Evolutionary conservation across 2,113 vertebrate genomes (phyloP), one percentile per base, ranked within the genome.

Genomic region (Siniperca chuatsi): DNA sequence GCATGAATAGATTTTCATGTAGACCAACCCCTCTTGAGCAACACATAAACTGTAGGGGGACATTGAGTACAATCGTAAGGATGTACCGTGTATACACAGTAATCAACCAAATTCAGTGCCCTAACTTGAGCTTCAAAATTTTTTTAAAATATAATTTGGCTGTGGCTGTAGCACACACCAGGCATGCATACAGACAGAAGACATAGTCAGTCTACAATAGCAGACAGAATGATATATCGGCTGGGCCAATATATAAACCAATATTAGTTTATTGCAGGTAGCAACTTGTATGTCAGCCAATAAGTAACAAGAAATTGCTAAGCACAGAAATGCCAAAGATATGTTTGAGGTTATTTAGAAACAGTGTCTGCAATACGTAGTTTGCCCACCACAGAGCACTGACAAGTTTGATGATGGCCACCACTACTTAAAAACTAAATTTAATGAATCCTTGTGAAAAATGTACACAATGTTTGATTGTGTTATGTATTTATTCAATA

Each of bases 1-100:
- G 67, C 15, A 23, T 52, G 20, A 77, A 46, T 46, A 70, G 37
- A 69, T 87, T 81, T 84, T 42, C 33, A 57, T 73, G 18, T 35
- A 71, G 29, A 21, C 74, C 16, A 52, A 23, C 11, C 4, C 25
- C 57, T 55, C 13, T 48, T 29, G 21, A 44, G 55, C 12, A 72
- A 73, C 44, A 57, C 18, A 69, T 69, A 6, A 64, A 75, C 20
- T 57, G 16, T 23, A 50, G n/a, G 13, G 55, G 54, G 25, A 81
- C 15, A 58, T 1, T 15, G 23, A 42, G 20, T 37, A 57, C 25
- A 44, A 37, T 65, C 21, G 66, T n/a, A 70, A 70, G 48, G 6
- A 54, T 64, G 57, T 25, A 23, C 46, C 18, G 12, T 77, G n/a
- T 55, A 66, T 8, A 60, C 33, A 67, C 21, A 15, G 1, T 21